Base-by-base conservation (phyloP, 2,797 vertebrate species). In the Ceyx erithaca region DNA sequence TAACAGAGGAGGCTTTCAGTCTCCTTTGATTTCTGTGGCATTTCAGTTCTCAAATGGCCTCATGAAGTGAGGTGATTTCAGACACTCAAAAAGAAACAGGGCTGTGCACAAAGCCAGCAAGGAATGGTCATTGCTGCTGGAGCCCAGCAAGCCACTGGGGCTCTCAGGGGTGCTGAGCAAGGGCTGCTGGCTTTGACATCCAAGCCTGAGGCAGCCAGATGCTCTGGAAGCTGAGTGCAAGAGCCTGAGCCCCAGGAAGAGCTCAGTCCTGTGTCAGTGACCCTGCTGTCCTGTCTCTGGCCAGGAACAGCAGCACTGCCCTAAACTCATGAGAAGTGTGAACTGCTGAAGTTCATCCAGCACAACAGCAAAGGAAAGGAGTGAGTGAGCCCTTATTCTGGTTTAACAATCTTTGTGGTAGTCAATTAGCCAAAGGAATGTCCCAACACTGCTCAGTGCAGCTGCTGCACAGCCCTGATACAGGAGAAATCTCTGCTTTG, bases 401-500 rank as follows among this genome's bases (percentile, higher is more conserved):
- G 19, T 85, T 30, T 22, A 52, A 54, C 28, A 21, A 49, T 13
- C 23, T 11, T 2, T 9, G 23, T 43, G 33, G 49, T 18, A 46
- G 20, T 6, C 31, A 67, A 28, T 35, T 66, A 58, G 33, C 37
- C 26, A 37, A 30, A 76, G 54, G 17, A 18, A 37, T 10, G 7
- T 11, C 19, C 33, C 33, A 31, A 0, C 5, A 10, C 3, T 25
- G 11, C 31, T 41, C 71, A 51, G 18, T 6, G n/a, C 9, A 37
- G 59, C 45, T 67, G 48, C 48, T 85, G 35, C 30, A 58, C 25
- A 19, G 1, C 12, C 21, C n/a, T 22, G 1, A 2, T 0, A 25
- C 20, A 4, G 17, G 16, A 66, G 48, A 72, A 58, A 67, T 12
- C 26, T 5, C 7, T n/a, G 10, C 37, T 51, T 70, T 43, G n/a